A percentile compares a stretch with the other conserved stretches of the same genome.
phyloP scores from a whole-genome alignment of 2,888 invertebrate species.

The Troilus luridus region DNA sequence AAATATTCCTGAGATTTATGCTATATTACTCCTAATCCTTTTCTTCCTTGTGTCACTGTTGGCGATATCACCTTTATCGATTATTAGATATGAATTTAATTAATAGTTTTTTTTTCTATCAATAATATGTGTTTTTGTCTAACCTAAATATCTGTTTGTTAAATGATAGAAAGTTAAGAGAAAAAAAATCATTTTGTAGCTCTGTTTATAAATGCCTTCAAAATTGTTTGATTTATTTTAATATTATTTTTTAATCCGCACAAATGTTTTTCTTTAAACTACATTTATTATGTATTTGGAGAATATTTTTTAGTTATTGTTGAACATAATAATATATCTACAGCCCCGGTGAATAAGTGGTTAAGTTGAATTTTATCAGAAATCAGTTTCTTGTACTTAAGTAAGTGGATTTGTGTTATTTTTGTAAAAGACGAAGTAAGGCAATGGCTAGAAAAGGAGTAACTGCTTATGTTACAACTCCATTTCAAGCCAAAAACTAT shows the following conservation, averaged over 20 bases:
- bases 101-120: not conserved
- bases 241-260: not conserved
- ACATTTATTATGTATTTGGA: not conserved
- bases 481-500: too few species aligned
- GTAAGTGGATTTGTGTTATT: too few species aligned
- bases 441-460: too few species aligned
- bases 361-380: too few species aligned
- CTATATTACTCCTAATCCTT: not conserved
- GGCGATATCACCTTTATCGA: not conserved
- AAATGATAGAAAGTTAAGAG: not conserved
- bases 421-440: too few species aligned
- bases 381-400: too few species aligned
- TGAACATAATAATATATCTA: not conserved
- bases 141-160: not conserved
- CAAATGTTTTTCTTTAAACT: not conserved
- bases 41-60: not conserved
- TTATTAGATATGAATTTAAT: not conserved
- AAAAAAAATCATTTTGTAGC: not conserved
- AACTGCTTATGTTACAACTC: too few species aligned
- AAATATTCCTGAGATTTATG: not conserved
- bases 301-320: not conserved
- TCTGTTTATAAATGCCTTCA: slow-evolving; percentile 7
- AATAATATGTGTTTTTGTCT: not conserved
- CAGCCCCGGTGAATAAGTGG: too few species aligned
- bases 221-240: not conserved